Percentiles rank a stretch among this genome's conserved stretches.
phyloP scores from a whole-genome alignment of 2,888 invertebrate species.

The Lasioglossum pauxillum region DNA sequence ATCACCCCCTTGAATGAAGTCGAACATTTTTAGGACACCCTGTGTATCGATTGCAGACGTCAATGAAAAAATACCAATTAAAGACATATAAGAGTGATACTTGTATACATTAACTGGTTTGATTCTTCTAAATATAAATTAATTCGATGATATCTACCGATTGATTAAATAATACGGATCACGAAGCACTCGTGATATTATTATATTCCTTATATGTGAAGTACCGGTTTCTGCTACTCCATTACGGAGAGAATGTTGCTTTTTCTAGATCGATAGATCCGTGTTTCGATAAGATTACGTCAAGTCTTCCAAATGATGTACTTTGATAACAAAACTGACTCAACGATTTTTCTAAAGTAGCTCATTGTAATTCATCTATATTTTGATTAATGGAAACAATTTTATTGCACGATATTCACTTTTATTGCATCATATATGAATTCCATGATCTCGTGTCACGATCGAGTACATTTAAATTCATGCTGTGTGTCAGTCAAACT shows the following conservation, averaged over 20 bases:
- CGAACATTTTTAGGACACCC: too few relatives aligned
- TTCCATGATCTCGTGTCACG: neutral
- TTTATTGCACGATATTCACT: neutral
- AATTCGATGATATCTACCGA: conserved; percentile 5
- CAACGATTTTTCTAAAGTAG: neutral
- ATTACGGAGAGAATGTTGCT: conserved; percentile 7
- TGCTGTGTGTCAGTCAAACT: neutral
- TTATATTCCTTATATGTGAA: neutral
- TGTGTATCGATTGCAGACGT: neutral
- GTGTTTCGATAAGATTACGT: conserved; percentile 38
- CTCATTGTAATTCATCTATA: neutral
- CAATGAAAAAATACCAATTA: neutral
- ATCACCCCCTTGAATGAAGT: too few relatives aligned
- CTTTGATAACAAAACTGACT: conserved; percentile 18
- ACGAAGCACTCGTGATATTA: neutral
- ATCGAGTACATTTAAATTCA: neutral
- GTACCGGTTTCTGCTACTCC: conserved; percentile 19
- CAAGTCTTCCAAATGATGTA: neutral
- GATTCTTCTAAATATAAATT: neutral
- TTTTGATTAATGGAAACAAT: too few relatives aligned
- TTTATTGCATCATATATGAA: neutral
- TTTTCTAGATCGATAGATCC: conserved; percentile 23
- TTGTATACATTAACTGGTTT: neutral
- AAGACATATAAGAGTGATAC: neutral
- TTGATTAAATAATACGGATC: neutral